Evolutionary conservation across 2,888 invertebrate genomes (phyloP).

Genomic region (Drosophila anomelani): DNA sequence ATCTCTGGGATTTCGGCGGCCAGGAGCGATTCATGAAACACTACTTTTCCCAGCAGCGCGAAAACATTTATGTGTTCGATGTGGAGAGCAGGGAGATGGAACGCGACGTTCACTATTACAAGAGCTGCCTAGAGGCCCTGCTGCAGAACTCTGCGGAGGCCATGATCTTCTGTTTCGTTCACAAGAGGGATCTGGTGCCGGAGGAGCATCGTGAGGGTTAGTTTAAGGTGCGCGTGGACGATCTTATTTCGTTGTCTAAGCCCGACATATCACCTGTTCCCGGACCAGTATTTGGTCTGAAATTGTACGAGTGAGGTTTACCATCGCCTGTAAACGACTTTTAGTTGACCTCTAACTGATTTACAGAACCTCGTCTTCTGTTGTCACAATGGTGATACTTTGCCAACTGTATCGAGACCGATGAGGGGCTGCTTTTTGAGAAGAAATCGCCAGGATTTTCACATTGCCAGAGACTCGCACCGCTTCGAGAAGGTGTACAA

Average conservation of each 20-base stretch:
- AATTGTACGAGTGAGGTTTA: conserved; percentile 90
- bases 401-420: conserved; percentile 98
- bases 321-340: neutral
- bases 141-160: conserved; percentile 94
- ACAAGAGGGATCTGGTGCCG: conserved; percentile 81
- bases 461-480: conserved; percentile 95
- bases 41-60: conserved; percentile 98
- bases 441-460: conserved; percentile 88
- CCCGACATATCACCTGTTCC: conserved; percentile 92
- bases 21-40: conserved; percentile 99
- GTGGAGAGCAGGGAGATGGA: conserved; percentile 99
- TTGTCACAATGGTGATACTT: conserved; percentile 99
- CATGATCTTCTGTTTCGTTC: conserved; percentile 98
- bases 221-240: conserved; percentile 93
- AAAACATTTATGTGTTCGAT: conserved; percentile 99
- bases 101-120: conserved; percentile 96
- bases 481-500: conserved; percentile 99
- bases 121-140: conserved; percentile 98
- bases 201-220: conserved; percentile 97
- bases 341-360: conserved; percentile 12
- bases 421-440: conserved; percentile 99
- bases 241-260: too few relatives aligned
- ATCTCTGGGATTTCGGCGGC: conserved; percentile 99
- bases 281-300: conserved; percentile 99
- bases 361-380: conserved; percentile 97